Base-by-base conservation (phyloP, 2,797 vertebrate species). In the Adelosebastes latens region DNA sequence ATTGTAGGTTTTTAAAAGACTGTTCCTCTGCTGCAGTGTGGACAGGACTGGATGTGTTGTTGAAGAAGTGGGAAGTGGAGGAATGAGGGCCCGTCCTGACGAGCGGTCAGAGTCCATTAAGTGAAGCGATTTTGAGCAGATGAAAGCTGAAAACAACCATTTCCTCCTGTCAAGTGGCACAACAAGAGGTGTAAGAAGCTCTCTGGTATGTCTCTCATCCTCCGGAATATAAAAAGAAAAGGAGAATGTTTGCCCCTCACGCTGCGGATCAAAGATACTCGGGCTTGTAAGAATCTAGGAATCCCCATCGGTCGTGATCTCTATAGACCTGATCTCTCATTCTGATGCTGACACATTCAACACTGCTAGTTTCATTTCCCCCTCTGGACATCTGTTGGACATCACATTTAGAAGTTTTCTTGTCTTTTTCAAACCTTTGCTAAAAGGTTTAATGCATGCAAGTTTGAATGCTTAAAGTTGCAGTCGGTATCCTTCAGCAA, bases 21-120 rank as follows among this genome's bases (percentile, higher is more conserved):
- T 14, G 18, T 59, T 69, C 11, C 22, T 55, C 56, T 39, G 32
- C 60, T 56, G 70, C 36, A 75, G 25, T 20, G 6, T 24, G 29
- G 52, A 53, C 61, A 31, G 39, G 29, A 65, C 14, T 14, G 27
- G 32, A 31, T 55, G 62, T 27, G 6, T 11, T 64, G 65, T 42
- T 72, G 24, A 58, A 56, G 39, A 46, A 46, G 20, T 25, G 22
- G 11, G 14, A 66, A 34, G 14, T 46, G 13, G 22, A 16, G 31
- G 14, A 59, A 56, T 29, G 52, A 66, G 11, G 13, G 27, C n/a
- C 7, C 31, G 16, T 36, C 20, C 65, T 66, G 75, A 68, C 31
- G 31, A 69, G 77, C 27, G 55, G 42, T 78, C 49, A 75, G 20
- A 72, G 39, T 72, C 53, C 56, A 81, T 80, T 75, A 55, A 76